These are phyloP conservation scores for Apotomis turbidana DNA, from an alignment of 2,888 invertebrate genomes.

Conservation along the genomic window DNA sequence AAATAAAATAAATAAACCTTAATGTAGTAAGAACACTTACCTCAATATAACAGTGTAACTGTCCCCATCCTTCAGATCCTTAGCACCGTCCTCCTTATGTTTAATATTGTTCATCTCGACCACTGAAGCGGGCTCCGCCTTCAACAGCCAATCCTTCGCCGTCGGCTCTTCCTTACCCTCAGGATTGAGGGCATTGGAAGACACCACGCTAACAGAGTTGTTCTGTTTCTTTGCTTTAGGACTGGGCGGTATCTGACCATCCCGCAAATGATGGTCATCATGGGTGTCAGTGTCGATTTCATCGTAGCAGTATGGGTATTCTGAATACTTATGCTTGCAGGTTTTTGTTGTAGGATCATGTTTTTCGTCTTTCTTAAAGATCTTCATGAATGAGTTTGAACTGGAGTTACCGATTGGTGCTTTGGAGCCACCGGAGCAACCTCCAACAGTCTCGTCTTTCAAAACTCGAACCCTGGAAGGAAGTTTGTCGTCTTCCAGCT, in stretches of 20 bases:
- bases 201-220: constrained; percentile 78
- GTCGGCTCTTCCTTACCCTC: constrained; percentile 74
- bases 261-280: constrained; percentile 83
- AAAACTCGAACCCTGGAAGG: constrained; percentile 89
- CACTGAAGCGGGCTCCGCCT: constrained; percentile 67
- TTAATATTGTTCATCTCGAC: constrained; percentile 81
- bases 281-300: constrained; percentile 91
- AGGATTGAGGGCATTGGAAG: constrained; percentile 71
- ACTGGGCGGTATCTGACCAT: constrained; percentile 72
- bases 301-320: constrained; percentile 94
- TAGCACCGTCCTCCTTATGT: constrained; percentile 72
- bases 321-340: constrained; percentile 95
- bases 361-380: constrained; percentile 75
- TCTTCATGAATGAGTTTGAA: constrained; percentile 71
- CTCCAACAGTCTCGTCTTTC: constrained; percentile 85
- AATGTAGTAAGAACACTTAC: constrained; percentile 52
- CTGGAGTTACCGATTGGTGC: constrained; percentile 73
- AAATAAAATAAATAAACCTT: no score
- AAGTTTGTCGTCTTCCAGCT: constrained; percentile 85
- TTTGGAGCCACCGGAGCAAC: constrained; percentile 69
- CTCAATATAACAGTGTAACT: constrained; percentile 91
- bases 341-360: constrained; percentile 85
- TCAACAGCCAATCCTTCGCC: constrained; percentile 75
- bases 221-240: constrained; percentile 77
- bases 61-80: constrained; percentile 84